phyloP scores from a whole-genome alignment of 2,888 invertebrate genomes.

The Petrolisthes cinctipes region DNA sequence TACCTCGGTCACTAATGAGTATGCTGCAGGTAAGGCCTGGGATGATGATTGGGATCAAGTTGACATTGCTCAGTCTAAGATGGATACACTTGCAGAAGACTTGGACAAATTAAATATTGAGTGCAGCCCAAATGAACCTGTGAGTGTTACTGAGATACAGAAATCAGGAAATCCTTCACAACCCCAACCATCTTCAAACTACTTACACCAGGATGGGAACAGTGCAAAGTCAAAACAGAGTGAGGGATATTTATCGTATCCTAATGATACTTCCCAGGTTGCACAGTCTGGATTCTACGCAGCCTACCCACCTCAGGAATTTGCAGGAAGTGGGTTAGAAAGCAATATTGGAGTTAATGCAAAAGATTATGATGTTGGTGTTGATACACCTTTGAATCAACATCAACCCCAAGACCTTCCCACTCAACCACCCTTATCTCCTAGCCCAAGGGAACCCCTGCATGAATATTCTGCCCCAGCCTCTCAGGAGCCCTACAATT shows the following conservation, averaged over 20 bases:
- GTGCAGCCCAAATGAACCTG: not conserved
- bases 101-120: not conserved
- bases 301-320: conserved; percentile 4
- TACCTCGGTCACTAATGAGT: not conserved
- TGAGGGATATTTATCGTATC: not conserved
- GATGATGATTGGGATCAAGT: conserved; percentile 43
- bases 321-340: not conserved
- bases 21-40: conserved; percentile 20
- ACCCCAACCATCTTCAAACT: not conserved
- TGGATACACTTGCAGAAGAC: not conserved
- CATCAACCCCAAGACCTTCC: not conserved
- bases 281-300: not conserved
- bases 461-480: not conserved
- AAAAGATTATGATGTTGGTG: too few species aligned
- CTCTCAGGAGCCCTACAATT: not conserved
- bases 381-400: not conserved
- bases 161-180: too few species aligned
- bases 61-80: not conserved
- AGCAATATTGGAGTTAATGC: too few species aligned
- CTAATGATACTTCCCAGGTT: not conserved
- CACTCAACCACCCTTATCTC: not conserved
- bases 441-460: not conserved
- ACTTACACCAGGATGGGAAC: not conserved
- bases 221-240: not conserved
- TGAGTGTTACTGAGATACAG: too few species aligned